Evolutionary conservation across 2,113 vertebrate species (phyloP).

Genomic region (Epinephelus fuscoguttatus): DNA sequence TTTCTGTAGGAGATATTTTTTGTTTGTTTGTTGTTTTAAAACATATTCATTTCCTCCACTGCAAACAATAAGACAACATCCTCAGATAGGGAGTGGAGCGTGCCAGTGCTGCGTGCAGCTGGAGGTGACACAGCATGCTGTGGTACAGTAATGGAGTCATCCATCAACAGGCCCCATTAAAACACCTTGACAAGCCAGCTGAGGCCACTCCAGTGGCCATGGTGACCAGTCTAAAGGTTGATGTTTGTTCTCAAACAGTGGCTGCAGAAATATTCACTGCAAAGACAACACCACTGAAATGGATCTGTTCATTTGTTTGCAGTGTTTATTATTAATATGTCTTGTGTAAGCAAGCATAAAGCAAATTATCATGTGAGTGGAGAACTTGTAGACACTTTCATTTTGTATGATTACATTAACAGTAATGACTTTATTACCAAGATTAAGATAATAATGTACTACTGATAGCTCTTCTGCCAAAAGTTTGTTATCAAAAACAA

Average conservation of each 20-base stretch:
- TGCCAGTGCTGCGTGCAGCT: constrained; percentile 71
- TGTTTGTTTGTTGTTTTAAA: constrained; percentile 69
- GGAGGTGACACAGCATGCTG: constrained; percentile 79
- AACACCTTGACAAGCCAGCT: constrained; percentile 79
- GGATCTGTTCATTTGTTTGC: constrained; percentile 17
- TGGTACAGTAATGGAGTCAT: constrained; percentile 83
- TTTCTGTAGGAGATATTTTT: constrained; percentile 73
- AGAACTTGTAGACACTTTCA: neutral
- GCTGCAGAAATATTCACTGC: constrained; percentile 37
- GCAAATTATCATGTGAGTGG: neutral
- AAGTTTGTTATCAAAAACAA: neutral
- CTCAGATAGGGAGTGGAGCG: constrained; percentile 34
- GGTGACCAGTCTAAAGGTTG: constrained; percentile 71
- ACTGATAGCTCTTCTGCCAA: neutral
- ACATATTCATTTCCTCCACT: constrained; percentile 68
- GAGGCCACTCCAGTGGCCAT: constrained; percentile 74
- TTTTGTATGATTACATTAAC: neutral
- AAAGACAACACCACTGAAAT: neutral
- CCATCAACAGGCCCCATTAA: constrained; percentile 80
- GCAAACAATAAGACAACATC: constrained; percentile 74
- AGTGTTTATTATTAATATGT: neutral
- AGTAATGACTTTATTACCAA: neutral
- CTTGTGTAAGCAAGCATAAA: neutral
- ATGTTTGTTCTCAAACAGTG: constrained; percentile 63
- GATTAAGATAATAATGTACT: constrained; percentile 2